Evolutionary conservation across 1,140 invertebrate genomes (phyloP), one percentile per base, ranked within the genome.

Genomic region (Lethrus apterus): DNA sequence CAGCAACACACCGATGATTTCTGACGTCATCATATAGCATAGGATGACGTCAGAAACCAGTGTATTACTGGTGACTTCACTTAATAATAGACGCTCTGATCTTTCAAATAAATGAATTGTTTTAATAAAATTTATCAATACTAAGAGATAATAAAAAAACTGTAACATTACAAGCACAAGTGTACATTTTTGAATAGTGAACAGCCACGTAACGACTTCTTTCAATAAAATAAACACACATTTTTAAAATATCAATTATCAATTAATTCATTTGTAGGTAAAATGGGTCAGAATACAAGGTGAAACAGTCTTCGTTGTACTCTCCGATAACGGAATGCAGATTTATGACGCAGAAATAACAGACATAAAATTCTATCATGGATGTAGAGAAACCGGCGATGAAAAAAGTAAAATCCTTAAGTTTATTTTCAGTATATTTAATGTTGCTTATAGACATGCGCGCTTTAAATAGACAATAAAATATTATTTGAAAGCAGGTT

Each of bases 281-380:
- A 51, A 46, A 49, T 55, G 53, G 53, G 18, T 55, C 3, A 46
- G 44, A 52, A 14, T 55, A 8, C 34, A 43, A 2, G 46, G 44
- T 13, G 50, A 52, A 29, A 48, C 38, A 10, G 30, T 41, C 26
- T 55, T 55, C 26, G 44, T 50, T 8, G 44, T 52, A 1, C 20
- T 52, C 10, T 55, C 54, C 15, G 43, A 47, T 3, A 46, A 13
- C 7, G 54, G 54, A 10, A 13, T 55, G 1, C 54, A 55, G 32
- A 34, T 55, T 29, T 55, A 50, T 23, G 54, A 55, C 23, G 26
- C 31, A 2, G 54, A 55, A 26, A 29, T 26, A 11, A 44, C 23
- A 19, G 47, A 55, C 24, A 2, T 52, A 20, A 30, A 46, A 21
- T 55, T 46, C 34, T 34, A 35, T 24, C 50, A 55, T 35, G 33